Base-by-base conservation (phyloP, 2,888 invertebrate species). In the Cyaniris semiargus region DNA sequence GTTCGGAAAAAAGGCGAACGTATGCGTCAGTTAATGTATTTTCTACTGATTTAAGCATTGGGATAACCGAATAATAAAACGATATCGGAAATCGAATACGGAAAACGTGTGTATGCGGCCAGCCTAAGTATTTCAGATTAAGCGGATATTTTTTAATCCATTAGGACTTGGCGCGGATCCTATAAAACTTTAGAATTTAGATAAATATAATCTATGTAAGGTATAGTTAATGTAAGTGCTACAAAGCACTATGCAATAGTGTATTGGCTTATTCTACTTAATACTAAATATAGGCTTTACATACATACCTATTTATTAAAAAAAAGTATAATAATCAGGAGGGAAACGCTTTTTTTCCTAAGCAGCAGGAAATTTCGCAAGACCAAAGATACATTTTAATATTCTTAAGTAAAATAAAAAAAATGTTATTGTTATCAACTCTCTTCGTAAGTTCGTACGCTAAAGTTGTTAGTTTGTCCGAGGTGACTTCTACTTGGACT, bases 351-450 rank as follows among this genome's bases (percentile, higher is more conserved):
- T 53, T 53, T 53, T 18, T 53, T 15, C 8, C 44, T 44, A 10
- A 44, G 44, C 8, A 44, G 44, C 10, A 44, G 44, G 10, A 44
- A 44, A 13, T 10, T 44, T 10, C 3, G 44, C 44, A 44, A 44
- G 44, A 3, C 44, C 44, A 10, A 44, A 44, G 44, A 44, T 44
- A 44, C 44, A 44, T 53, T 15, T 53, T 72, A 10, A 72, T 70
- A 74, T 34, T 76, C 72, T 76, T 66, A 77, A 71, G 66, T 66
- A 72, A 70, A 76, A 75, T 23, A n/a, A n/a, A n/a, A n/a, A n/a
- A n/a, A n/a, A n/a, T 77, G 38, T 76, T 48, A 21, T 71, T 71
- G 44, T 71, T 21, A 71, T 44, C 1, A 71, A 71, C 18, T 44
- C 44, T 71, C 38, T 38, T 44, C 71, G 44, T 44, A 71, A 10